Conservation (phyloP, 2,113 vertebrate species). For the Terrapene triunguis region DNA sequence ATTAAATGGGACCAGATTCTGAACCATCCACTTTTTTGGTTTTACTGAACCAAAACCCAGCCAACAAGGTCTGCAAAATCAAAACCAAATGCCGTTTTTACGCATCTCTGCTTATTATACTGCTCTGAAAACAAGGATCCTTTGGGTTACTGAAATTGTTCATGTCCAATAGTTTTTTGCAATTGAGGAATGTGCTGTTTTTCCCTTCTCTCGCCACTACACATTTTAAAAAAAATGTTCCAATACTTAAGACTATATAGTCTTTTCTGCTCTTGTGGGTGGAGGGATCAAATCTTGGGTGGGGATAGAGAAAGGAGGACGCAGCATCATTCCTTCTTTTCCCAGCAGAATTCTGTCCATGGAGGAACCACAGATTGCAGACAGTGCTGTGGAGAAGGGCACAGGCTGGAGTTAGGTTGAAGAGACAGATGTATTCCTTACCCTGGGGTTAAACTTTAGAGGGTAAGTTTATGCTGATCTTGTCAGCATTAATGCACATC, state of each 20-base stretch:
- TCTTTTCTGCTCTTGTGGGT: background rate
- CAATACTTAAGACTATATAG: background rate
- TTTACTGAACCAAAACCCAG: background rate
- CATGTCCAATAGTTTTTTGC: background rate
- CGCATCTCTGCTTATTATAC: background rate
- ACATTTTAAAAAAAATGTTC: background rate
- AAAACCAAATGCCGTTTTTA: background rate
- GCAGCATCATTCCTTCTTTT: background rate
- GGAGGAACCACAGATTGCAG: background rate
- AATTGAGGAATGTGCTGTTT: too few species aligned
- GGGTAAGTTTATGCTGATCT: background rate
- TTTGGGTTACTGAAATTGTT: background rate
- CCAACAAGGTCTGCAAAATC: background rate
- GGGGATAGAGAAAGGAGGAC: background rate
- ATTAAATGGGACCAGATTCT: background rate
- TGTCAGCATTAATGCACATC: background rate
- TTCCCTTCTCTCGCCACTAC: background rate
- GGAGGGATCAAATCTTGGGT: background rate
- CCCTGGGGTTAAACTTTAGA: background rate
- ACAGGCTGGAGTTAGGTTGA: background rate
- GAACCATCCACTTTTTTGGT: background rate
- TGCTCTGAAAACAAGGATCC: background rate
- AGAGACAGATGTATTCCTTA: background rate
- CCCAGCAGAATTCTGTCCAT: background rate
- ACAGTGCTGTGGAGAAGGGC: background rate